Base-by-base conservation (phyloP, 1,140 invertebrate genomes). In the Temnothorax curvispinosus region DNA sequence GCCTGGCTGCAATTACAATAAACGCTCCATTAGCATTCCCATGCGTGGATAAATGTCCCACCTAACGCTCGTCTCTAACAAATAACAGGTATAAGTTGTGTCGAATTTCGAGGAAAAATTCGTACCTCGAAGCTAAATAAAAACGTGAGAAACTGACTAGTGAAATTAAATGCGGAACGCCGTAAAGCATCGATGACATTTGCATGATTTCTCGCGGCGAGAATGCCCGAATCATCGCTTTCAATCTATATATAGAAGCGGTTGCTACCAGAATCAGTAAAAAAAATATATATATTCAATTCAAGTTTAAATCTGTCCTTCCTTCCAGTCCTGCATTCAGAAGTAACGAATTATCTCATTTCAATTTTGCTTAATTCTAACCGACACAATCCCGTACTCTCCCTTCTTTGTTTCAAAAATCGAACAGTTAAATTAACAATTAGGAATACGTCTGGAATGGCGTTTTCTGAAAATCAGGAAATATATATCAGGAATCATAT, bases 1-100 rank as follows among this genome's bases (percentile, higher is more conserved):
- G 91, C 92, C 92, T 89, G 92, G 92, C 94, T 95, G 93, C 72
- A 94, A 95, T 86, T 89, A 65, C 18, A 67, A 89, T 85, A 89
- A 75, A 80, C 52, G 60, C n/a, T 3, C 62, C 60, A 85, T 85
- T 78, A 78, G 60, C 58, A 78, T 85, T 65, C 38, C 35, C 21
- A 54, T 62, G 21, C 35, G 27, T 13, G 9, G 15, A 62, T 41
- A 52, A 64, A 76, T 27, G 32, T 50, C n/a, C 27, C 9, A 38
- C 32, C 11, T 15, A 6, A 13, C 18, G 44, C n/a, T 65, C 38
- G 35, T 62, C 64, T 54, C n/a, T 11, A 18, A 54, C 15, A 1
- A 56, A 44, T 69, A 44, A 56, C 0, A 27, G 2, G 2, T 9
- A 27, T 1, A 27, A 44, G 15, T 44, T 18, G 21, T 44, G 21